Evolutionary conservation across 2,113 vertebrate genomes (phyloP), one percentile per base, ranked within the genome.

Genomic region (Orcinus orca): DNA sequence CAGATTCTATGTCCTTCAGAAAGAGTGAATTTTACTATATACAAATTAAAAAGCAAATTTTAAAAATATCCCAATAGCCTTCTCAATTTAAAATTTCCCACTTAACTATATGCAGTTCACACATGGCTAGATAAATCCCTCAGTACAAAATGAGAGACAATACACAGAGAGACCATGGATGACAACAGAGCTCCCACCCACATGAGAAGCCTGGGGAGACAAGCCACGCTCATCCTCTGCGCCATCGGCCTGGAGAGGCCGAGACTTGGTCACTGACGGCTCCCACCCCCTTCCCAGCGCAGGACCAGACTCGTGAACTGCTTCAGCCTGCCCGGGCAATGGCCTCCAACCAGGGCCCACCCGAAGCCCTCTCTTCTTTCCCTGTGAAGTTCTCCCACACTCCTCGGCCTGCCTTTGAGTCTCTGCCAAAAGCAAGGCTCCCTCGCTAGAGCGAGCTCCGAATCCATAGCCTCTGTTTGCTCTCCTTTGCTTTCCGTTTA

Each of bases 121-220:
- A 31, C 33, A 3, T 20, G 15, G 44, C 7, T 50, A 88, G 68
- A 0, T 3, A 41, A 0, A 8, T 10, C 86, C 41, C 58, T 11
- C 3, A 26, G 81, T 47, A 12, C 5, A 23, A 68, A 62, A 26
- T 4, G 68, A 67, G 15, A 94, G 83, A 14, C 11, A 13, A 7
- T 5, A 20, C 0, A 3, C 44, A 26, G 14, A 23, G 8, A n/a
- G 50, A 15, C 26, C 0, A 0, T 0, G 1, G 0, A 2, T 4
- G 23, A 26, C 58, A 26, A 15, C 1, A 4, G 14, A 38, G 29
- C 10, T 8, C 15, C 1, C 0, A 10, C 15, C 36, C 7, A 0
- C 1, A 0, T 6, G 53, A 8, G 38, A 53, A 25, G 89, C 17
- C 41, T 1, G 31, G 9, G 25, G 41, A 53, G 36, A 31, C 21